A percentile compares a stretch with the other conserved stretches of the same genome.
These are phyloP conservation scores for Parotia lawesii DNA, from an alignment of 2,113 vertebrate species.

Conservation along the genomic window DNA sequence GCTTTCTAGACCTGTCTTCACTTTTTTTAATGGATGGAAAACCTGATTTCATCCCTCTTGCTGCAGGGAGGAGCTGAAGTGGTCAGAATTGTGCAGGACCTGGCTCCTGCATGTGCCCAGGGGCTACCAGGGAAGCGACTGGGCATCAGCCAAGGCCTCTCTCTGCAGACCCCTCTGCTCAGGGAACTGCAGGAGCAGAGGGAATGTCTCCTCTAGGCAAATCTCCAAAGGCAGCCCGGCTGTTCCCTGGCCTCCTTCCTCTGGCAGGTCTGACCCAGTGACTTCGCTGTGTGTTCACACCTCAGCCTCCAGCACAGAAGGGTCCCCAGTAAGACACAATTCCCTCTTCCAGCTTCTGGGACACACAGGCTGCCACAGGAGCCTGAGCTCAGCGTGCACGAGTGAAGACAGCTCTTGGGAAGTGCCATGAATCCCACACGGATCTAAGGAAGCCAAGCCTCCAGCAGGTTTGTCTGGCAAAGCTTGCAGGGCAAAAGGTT, in stretches of 20 bases:
- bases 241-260: not conserved
- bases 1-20: not conserved
- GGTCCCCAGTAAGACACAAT: not conserved
- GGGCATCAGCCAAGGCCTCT: not conserved
- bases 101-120: not conserved
- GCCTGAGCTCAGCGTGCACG: fast-evolving
- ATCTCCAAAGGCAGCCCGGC: not conserved
- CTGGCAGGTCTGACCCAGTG: not conserved
- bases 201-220: not conserved
- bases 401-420: not conserved
- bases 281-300: not conserved
- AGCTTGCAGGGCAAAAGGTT: not conserved
- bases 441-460: not conserved
- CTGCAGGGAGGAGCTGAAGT: not conserved
- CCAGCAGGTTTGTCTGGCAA: not conserved
- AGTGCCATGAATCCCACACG: not conserved
- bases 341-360: not conserved
- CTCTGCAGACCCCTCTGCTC: not conserved
- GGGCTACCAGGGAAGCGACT: not conserved
- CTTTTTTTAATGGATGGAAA: not conserved
- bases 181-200: not conserved
- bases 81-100: not conserved
- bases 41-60: not conserved
- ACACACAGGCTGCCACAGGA: not conserved
- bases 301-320: not conserved